Evolutionary conservation across 2,888 invertebrate species (phyloP), one percentile per base, ranked within the genome.

Genomic region (Mallateleia sp.): DNA sequence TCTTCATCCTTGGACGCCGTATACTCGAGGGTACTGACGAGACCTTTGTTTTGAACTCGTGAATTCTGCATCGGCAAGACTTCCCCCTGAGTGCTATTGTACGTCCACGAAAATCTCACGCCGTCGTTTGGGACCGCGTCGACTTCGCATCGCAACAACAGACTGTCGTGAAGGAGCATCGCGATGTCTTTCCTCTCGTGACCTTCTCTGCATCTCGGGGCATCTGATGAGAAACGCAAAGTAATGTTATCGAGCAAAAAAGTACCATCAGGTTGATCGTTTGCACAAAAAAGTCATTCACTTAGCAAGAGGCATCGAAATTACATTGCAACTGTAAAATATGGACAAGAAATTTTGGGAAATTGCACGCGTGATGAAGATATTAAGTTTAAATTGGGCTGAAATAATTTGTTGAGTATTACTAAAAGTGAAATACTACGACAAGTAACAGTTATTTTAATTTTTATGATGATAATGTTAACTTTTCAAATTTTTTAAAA

Each of bases 41-140:
- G 95, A 56, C 95, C 96, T 88, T 95, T 95, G 90, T 95, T 96
- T 91, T 95, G 94, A 95, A 96, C 94, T 95, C 96, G 95, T 94
- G 96, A 95, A 94, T 96, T 97, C 94, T 96, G 95, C 79, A 98
- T 97, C 82, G 98, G 97, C 82, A 97, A 96, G 69, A 98, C 97
- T 93, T 97, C 97, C 54, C 96, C 96, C 88, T 96, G 96, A 38
- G 97, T 97, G 32, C 97, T 97, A 94, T 98, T 98, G 94, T 97
- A 98, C 14, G 98, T 98, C 98, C 98, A 98, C 90, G 97, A 97
- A 94, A 98, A 98, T 91, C 97, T 96, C 45, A 97, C 95, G 0
- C 96, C 96, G 72, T 97, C 97, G 20, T 96, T 96, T 0, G 98
- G 97, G 58, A 97, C 97, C 0, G 98, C 97, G 87, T 97, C 97